Base-by-base conservation (phyloP, 2,888 invertebrate species). In the Tethea ocularis region DNA sequence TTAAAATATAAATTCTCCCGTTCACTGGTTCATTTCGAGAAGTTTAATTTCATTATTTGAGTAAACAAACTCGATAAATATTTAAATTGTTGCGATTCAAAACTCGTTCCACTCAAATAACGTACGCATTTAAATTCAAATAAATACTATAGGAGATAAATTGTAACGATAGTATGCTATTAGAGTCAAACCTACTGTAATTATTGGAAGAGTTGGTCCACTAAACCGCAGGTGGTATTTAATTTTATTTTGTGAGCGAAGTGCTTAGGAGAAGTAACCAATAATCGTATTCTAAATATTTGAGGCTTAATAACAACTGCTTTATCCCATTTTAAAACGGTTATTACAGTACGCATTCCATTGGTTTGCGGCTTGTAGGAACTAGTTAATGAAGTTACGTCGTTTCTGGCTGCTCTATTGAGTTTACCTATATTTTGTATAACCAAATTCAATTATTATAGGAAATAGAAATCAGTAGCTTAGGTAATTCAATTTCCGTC, bases 181-280 rank as follows among this genome's bases (percentile, higher is more conserved):
- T 87, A 85, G 76, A 80, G 82, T 84, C 81, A 78, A 78, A 80
- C 79, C 74, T 74, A 70, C 78, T 70, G 80, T 87, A 88, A 88
- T 86, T 87, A 86, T 83, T 77, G 73, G 76, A 68, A 62, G 72
- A 73, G 73, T 70, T 71, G 72, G 77, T 67, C 75, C 70, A 74
- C 74, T 71, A 74, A 85, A 77, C 88, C 77, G 77, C 88, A 87
- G 88, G 87, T 87, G 89, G 89, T 86, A 88, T 84, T 84, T 82
- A 83, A 84, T 83, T 83, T 75, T 72, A 84, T 83, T 83, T 76
- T 71, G 77, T 77, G 65, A 63, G 59, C 74, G 63, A 68, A 67
- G 69, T 73, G 73, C n/a, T 69, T 61, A 53, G 29, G 33, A 0
- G 20, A 29, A 17, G 5, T 29, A n/a, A 29, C 54, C 26, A 26